Evolutionary conservation across 2,888 invertebrate species (phyloP).

Genomic region (Rhamnusium bicolor): DNA sequence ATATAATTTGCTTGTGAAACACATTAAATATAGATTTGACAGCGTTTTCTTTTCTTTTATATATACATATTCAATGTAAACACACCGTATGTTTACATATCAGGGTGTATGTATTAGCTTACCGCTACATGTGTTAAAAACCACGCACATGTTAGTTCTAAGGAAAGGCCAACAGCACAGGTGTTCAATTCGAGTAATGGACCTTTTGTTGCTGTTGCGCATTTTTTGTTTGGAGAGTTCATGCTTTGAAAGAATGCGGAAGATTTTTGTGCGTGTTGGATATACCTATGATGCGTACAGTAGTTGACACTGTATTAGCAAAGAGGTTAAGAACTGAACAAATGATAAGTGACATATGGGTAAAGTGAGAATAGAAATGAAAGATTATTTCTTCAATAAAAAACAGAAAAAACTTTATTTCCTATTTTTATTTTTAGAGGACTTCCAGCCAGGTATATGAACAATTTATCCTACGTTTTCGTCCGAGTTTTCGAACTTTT

Average conservation of each 20-base stretch:
- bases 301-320: too few relatives aligned
- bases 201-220: background rate
- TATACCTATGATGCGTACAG: background rate
- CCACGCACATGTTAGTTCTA: slow-evolving; percentile 11
- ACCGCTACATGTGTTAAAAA: slow-evolving; percentile 20
- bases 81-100: slow-evolving; percentile 12
- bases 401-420: too few relatives aligned
- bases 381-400: too few relatives aligned
- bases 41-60: background rate
- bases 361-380: too few relatives aligned
- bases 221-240: background rate
- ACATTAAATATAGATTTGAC: slow-evolving; percentile 16
- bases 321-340: too few relatives aligned
- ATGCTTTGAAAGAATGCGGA: slow-evolving; percentile 21
- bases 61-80: slow-evolving; percentile 21
- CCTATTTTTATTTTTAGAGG: too few relatives aligned
- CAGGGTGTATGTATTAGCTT: slow-evolving; percentile 21
- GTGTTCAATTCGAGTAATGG: slow-evolving; percentile 21
- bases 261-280: background rate
- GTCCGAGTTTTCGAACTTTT: too few relatives aligned
- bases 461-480: too few relatives aligned
- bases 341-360: too few relatives aligned
- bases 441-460: too few relatives aligned
- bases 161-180: slow-evolving; percentile 13
- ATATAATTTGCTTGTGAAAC: background rate